A percentile compares a stretch with the other conserved stretches of the same genome.
Evolutionary conservation across 2,888 invertebrate genomes (phyloP).

Genomic region (Anarsia innoxiella): DNA sequence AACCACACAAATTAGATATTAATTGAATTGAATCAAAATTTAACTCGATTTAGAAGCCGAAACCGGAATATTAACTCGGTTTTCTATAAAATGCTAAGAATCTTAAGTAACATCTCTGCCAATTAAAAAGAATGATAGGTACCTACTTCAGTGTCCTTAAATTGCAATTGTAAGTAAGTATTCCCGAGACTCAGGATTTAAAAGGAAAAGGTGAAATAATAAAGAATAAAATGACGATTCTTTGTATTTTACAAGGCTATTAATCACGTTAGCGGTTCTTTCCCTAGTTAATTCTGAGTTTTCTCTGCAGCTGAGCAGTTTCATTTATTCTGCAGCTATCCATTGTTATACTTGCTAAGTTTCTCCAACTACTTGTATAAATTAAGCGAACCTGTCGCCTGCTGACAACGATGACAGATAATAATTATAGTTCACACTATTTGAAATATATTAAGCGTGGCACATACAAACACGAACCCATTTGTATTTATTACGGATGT

Average conservation of each 20-base stretch:
- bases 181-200: neutral
- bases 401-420: conserved; percentile 4
- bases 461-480: too few species aligned
- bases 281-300: conserved; percentile 33
- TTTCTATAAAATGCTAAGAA: too few species aligned
- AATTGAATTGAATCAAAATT: too few species aligned
- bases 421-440: conserved; percentile 6
- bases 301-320: conserved; percentile 41
- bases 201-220: conserved; percentile 10
- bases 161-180: neutral
- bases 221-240: conserved; percentile 23
- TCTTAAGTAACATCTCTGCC: too few species aligned
- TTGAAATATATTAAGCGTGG: too few species aligned
- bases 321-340: conserved; percentile 40
- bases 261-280: conserved; percentile 43
- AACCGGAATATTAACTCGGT: too few species aligned
- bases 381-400: conserved; percentile 9
- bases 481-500: too few species aligned
- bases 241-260: conserved; percentile 44
- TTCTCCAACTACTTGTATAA: conserved; percentile 11
- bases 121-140: too few species aligned
- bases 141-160: conserved; percentile 5
- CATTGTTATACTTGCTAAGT: conserved; percentile 18
- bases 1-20: too few species aligned
- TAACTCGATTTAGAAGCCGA: neutral